Conservation (phyloP, 2,888 invertebrate species). For the Tillus elongatus region DNA sequence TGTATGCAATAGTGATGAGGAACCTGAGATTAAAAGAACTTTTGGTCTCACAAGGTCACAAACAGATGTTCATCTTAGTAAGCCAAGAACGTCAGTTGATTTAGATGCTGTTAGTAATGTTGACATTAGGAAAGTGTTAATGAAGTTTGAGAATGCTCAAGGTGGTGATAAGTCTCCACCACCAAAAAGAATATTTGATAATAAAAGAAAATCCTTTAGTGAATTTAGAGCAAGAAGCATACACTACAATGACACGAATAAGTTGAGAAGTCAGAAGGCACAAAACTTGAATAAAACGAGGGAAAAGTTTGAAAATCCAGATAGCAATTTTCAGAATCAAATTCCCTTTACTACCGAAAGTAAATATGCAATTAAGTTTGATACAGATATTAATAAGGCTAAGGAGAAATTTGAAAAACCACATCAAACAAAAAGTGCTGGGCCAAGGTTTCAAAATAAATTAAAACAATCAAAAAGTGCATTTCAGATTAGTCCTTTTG, state of each 20-base stretch:
- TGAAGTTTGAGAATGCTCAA: constrained; percentile 35
- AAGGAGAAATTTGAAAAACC: not conserved
- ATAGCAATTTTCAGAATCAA: too few relatives aligned
- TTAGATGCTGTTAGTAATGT: constrained; percentile 38
- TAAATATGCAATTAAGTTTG: too few relatives aligned
- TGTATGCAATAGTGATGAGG: constrained; percentile 22
- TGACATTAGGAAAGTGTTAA: constrained; percentile 37
- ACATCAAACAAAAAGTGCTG: not conserved
- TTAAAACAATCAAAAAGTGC: too few relatives aligned
- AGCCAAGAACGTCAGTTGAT: constrained; percentile 35
- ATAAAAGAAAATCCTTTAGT: not conserved
- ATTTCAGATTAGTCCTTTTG: too few relatives aligned
- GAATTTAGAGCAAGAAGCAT: not conserved
- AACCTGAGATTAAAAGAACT: constrained; percentile 17
- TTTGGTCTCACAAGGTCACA: constrained; percentile 34
- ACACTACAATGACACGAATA: not conserved
- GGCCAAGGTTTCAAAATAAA: too few relatives aligned
- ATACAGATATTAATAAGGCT: constrained; percentile 1
- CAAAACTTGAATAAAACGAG: too few relatives aligned
- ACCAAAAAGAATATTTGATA: not conserved
- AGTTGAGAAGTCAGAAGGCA: too few relatives aligned
- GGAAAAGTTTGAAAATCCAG: too few relatives aligned
- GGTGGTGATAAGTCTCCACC: not conserved
- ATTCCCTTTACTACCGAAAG: too few relatives aligned
- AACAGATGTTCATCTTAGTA: constrained; percentile 35